These are phyloP conservation scores for Rhineura floridana DNA, from an alignment of 2,113 vertebrate species.

Conservation along the genomic window DNA sequence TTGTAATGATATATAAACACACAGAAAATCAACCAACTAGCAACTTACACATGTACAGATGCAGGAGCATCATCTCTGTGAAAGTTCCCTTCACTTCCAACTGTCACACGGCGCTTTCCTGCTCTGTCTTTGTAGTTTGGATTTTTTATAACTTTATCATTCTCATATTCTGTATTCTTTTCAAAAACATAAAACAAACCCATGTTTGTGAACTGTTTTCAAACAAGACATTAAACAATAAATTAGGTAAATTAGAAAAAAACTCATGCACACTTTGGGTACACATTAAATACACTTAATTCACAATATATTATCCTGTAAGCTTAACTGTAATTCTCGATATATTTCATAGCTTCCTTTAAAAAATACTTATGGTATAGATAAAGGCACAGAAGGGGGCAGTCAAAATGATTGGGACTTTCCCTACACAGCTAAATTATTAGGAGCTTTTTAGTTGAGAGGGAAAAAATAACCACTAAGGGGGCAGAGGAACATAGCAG, in stretches of 20 bases:
- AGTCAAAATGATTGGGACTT: not conserved
- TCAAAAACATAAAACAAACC: slow-evolving; percentile 22
- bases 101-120: slow-evolving; percentile 85
- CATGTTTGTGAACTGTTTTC: not conserved
- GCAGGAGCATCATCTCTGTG: slow-evolving; percentile 91
- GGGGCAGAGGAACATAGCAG: not conserved
- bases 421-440: not conserved
- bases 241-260: not conserved
- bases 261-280: not conserved
- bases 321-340: not conserved
- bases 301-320: not conserved
- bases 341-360: not conserved
- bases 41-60: slow-evolving; percentile 89
- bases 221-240: not conserved
- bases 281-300: not conserved
- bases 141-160: slow-evolving; percentile 84
- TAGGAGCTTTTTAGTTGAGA: not conserved
- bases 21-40: not conserved
- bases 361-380: not conserved
- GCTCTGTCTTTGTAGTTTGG: slow-evolving; percentile 93
- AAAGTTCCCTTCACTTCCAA: slow-evolving; percentile 93
- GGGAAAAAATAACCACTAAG: not conserved
- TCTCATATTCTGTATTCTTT: slow-evolving; percentile 91
- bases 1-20: not conserved
- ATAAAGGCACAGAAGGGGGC: not conserved